These are phyloP conservation scores for Tokudaia muenninki DNA, from an alignment of 2,797 vertebrate species.

Conservation along the genomic window DNA sequence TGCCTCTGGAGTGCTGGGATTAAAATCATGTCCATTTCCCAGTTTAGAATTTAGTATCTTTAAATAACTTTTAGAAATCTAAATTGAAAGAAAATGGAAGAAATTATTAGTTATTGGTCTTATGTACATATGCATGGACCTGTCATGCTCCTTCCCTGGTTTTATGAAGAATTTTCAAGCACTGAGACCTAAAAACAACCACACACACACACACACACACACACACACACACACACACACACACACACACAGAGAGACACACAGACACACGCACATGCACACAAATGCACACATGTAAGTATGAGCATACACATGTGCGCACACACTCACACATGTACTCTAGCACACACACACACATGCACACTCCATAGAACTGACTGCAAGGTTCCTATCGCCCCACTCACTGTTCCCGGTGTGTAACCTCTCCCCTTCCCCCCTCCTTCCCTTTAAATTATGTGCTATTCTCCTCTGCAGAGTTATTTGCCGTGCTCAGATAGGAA, in stretches of 20 bases:
- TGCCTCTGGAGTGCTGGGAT: background rate
- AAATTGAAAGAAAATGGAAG: background rate
- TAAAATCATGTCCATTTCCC: background rate
- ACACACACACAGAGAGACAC: no score
- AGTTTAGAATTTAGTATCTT: background rate
- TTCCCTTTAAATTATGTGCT: background rate
- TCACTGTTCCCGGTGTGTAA: background rate
- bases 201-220: background rate
- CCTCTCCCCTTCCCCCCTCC: background rate
- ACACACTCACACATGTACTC: no score
- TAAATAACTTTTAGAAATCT: slow-evolving; percentile 23
- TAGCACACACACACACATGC: no score
- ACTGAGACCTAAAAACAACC: background rate
- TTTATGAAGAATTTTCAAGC: slow-evolving; percentile 10
- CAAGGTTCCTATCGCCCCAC: background rate
- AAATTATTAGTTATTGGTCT: background rate
- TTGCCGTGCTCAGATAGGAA: background rate
- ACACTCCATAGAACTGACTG: background rate
- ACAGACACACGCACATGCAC: background rate
- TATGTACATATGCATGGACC: background rate
- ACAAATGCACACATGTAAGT: no score
- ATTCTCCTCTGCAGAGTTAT: background rate
- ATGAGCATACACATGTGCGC: no score
- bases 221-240: background rate
- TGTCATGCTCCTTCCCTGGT: background rate